Percentiles rank a stretch among this genome's conserved stretches.
phyloP scores from a whole-genome alignment of 2,113 vertebrate genomes.

The Erythrocebus patas region DNA sequence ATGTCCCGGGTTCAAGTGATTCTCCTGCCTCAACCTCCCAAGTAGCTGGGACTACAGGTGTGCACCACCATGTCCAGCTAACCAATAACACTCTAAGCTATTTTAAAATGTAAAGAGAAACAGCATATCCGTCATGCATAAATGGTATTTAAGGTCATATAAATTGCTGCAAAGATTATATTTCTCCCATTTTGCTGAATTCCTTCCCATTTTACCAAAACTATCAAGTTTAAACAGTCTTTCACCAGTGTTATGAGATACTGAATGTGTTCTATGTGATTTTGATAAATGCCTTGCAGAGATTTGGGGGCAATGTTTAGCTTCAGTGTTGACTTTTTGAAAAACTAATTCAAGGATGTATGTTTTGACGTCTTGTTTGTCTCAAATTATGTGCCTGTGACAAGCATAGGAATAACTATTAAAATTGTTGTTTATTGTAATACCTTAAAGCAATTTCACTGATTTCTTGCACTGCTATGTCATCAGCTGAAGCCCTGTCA shows the following conservation, averaged over 20 bases:
- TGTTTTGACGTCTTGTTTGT: neutral
- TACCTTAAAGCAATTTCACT: neutral
- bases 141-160: neutral
- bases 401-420: neutral
- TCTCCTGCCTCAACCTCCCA: no score
- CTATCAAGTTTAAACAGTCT: neutral
- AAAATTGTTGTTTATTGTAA: neutral
- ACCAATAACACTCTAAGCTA: no score
- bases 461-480: neutral
- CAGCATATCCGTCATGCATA: neutral
- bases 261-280: neutral
- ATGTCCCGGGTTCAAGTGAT: no score
- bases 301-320: neutral
- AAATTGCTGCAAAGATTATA: neutral
- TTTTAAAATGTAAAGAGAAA: neutral
- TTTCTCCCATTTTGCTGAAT: neutral
- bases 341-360: neutral
- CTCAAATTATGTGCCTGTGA: neutral
- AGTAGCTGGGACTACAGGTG: no score
- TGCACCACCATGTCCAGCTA: no score
- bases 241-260: neutral
- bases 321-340: neutral
- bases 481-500: neutral
- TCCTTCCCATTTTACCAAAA: neutral
- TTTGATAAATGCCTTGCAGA: neutral